A percentile compares a stretch with the other conserved stretches of the same genome.
Evolutionary conservation across 2,888 invertebrate genomes (phyloP).

Genomic region (Noctua pronuba): DNA sequence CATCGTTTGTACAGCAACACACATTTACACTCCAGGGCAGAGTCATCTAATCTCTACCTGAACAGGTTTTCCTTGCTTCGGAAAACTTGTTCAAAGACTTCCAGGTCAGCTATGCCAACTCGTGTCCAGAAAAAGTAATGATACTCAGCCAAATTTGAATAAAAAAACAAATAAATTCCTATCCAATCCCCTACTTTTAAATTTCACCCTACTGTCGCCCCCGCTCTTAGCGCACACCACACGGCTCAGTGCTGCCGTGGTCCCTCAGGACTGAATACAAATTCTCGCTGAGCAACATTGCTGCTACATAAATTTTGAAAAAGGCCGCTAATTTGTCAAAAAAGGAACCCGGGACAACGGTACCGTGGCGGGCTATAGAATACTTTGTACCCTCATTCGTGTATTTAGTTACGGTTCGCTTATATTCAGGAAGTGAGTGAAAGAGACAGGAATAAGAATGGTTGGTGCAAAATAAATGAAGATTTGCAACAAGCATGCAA

Average conservation of each 20-base stretch:
- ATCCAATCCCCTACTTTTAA: background rate
- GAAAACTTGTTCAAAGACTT: too few relatives aligned
- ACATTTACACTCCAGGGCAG: too few relatives aligned
- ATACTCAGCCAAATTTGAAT: background rate
- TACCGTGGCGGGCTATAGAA: conserved; percentile 10
- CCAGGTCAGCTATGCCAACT: too few relatives aligned
- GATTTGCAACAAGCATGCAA: conserved; percentile 2
- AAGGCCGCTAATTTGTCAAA: conserved; percentile 69
- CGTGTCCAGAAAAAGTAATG: background rate
- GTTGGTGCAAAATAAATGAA: background rate
- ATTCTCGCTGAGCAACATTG: conserved; percentile 54
- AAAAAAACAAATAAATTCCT: background rate
- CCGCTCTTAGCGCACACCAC: conserved; percentile 30
- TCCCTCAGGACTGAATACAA: conserved; percentile 65
- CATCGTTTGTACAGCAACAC: too few relatives aligned
- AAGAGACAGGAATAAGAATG: background rate
- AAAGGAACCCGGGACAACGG: conserved; percentile 36
- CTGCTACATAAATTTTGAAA: conserved; percentile 61
- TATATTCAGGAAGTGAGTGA: background rate
- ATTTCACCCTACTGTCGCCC: conserved; percentile 8
- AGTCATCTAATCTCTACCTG: too few relatives aligned
- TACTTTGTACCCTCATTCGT: conserved; percentile 14
- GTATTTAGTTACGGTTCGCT: conserved; percentile 12
- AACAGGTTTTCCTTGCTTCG: too few relatives aligned
- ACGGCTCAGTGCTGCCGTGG: conserved; percentile 12